A percentile compares a stretch with the other conserved stretches of the same genome.
These are phyloP conservation scores for Platichthys stellatus DNA, from an alignment of 2,113 vertebrate genomes.

Conservation along the genomic window DNA sequence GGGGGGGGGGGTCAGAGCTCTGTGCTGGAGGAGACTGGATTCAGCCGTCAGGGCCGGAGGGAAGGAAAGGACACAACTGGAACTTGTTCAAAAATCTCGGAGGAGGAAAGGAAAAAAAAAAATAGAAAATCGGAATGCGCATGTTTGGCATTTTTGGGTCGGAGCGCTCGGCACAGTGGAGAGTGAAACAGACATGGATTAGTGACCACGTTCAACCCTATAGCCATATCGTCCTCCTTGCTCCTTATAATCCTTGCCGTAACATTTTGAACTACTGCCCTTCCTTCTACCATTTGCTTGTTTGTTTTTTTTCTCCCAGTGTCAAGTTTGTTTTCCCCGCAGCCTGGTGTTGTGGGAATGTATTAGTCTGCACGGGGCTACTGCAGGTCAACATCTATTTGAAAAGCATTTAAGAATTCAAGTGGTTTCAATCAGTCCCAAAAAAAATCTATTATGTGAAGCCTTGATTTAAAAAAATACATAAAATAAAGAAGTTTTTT, in stretches of 20 bases:
- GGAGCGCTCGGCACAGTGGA: conserved; percentile 11
- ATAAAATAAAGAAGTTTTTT: background rate
- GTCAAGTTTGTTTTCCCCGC: conserved; percentile 47
- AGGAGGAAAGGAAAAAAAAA: background rate
- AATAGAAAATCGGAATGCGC: background rate
- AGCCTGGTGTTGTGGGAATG: conserved; percentile 45
- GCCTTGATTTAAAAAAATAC: background rate
- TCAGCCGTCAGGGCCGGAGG: conserved; percentile 8
- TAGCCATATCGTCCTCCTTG: conserved; percentile 1
- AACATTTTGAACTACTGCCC: background rate
- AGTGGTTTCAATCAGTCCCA: background rate
- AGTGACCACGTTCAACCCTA: conserved; percentile 12
- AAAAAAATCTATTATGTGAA: background rate
- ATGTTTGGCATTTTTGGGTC: conserved; percentile 45
- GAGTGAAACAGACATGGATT: conserved; percentile 14
- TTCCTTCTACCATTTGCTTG: conserved; percentile 52
- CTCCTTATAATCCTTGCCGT: conserved; percentile 7
- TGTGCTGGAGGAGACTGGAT: conserved; percentile 1
- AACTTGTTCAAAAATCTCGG: conserved; percentile 37
- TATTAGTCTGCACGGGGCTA: conserved; percentile 39
- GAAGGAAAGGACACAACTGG: conserved; percentile 29
- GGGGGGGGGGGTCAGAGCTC: background rate
- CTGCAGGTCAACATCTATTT: conserved; percentile 37
- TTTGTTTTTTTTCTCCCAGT: conserved; percentile 4
- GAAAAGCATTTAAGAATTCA: conserved; percentile 8